A percentile compares a stretch with the other conserved stretches of the same genome.
These are phyloP conservation scores for Pocillopora verrucosa DNA, from an alignment of 64 coral and sea anemone species.

Conservation along the genomic window DNA sequence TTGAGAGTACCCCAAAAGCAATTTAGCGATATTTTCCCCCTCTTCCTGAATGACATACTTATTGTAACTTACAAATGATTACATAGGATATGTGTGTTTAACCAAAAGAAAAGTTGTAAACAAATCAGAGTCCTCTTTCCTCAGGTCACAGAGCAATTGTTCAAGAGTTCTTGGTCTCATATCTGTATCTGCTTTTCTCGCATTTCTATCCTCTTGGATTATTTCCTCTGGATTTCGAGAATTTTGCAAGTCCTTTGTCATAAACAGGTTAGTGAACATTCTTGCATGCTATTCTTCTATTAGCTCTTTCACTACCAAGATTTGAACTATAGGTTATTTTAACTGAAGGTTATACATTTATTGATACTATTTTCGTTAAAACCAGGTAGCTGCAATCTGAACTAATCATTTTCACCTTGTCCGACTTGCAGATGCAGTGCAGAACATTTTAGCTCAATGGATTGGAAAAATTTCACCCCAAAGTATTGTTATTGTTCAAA, in stretches of 20 bases:
- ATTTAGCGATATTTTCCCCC: too few species aligned
- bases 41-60: too few species aligned
- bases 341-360: too few species aligned
- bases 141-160: background rate
- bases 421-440: constrained; percentile 11
- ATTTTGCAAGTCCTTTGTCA: constrained; percentile 11
- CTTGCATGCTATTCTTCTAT: background rate
- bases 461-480: constrained; percentile 59
- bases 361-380: too few species aligned
- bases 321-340: too few species aligned
- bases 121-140: too few species aligned
- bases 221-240: constrained; percentile 1
- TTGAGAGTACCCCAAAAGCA: too few species aligned
- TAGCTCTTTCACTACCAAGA: too few species aligned
- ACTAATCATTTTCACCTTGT: background rate
- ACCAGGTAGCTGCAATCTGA: background rate
- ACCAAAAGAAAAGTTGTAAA: too few species aligned
- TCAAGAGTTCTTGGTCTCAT: background rate
- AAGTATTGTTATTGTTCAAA: constrained; percentile 17
- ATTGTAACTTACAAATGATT: too few species aligned
- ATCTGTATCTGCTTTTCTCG: background rate
- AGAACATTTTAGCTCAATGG: background rate
- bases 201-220: background rate
- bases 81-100: too few species aligned
- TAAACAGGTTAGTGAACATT: background rate